These are phyloP conservation scores for Troides oblongomaculatus DNA, from an alignment of 2,888 invertebrate genomes.

Conservation along the genomic window DNA sequence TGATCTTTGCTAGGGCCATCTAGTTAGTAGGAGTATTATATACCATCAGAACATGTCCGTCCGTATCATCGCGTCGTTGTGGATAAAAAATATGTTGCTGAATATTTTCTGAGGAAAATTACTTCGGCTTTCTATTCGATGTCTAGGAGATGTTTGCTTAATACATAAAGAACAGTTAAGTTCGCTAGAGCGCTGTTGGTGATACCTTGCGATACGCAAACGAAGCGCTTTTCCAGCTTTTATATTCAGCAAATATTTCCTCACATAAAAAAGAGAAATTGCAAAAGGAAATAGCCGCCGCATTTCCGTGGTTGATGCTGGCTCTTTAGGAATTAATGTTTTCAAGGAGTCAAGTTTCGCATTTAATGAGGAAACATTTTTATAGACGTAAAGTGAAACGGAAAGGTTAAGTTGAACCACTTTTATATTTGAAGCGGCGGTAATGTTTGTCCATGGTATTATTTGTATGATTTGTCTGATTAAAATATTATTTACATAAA, in stretches of 20 bases:
- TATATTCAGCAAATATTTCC: slow-evolving; percentile 18
- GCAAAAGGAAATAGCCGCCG: slow-evolving; percentile 8
- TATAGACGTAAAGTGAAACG: neutral
- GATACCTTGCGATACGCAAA: slow-evolving; percentile 13
- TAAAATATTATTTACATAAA: no score
- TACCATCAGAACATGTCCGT: no score
- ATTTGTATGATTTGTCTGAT: no score
- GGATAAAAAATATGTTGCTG: no score
- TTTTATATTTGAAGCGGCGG: no score
- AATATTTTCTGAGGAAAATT: no score
- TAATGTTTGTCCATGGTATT: no score
- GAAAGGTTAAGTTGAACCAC: neutral
- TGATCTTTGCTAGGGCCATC: no score
- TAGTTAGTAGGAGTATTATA: no score
- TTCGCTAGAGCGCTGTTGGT: slow-evolving; percentile 4
- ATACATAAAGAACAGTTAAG: slow-evolving; percentile 16
- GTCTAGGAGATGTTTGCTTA: slow-evolving; percentile 7
- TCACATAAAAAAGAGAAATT: slow-evolving; percentile 21
- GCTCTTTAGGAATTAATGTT: slow-evolving; percentile 4
- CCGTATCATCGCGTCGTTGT: no score
- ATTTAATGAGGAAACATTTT: slow-evolving; percentile 18
- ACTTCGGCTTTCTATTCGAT: no score
- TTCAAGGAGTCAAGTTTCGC: slow-evolving; percentile 11
- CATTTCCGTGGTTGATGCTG: slow-evolving; percentile 2
- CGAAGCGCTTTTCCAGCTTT: slow-evolving; percentile 6